Percentiles rank a stretch among this genome's conserved stretches.
Evolutionary conservation across 2,797 vertebrate species (phyloP).

Genomic region (Anomalospiza imberbis): DNA sequence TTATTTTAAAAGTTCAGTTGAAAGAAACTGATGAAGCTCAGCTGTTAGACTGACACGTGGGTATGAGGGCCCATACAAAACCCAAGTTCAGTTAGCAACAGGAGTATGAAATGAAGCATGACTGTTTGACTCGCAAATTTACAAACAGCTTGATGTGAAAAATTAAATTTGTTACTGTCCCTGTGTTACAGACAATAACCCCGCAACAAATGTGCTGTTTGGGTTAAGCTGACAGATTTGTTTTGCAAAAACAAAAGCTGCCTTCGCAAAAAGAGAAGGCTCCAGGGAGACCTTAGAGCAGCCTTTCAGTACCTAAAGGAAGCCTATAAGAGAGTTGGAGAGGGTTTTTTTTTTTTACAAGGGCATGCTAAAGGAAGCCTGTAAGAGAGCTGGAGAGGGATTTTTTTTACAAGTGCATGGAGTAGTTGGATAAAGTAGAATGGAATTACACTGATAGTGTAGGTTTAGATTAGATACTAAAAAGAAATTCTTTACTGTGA

Average conservation of each 20-base stretch:
- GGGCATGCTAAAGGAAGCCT: not conserved
- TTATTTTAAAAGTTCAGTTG: not conserved
- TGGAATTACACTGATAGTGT: not conserved
- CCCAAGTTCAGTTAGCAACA: not conserved
- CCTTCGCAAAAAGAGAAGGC: not conserved
- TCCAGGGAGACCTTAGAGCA: not conserved
- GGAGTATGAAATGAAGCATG: not conserved
- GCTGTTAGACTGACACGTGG: not conserved
- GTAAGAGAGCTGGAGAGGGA: not conserved
- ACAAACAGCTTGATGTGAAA: not conserved
- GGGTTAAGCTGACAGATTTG: not conserved
- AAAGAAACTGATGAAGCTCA: not conserved
- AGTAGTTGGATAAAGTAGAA: not conserved
- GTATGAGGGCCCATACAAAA: not conserved
- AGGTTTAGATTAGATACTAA: not conserved
- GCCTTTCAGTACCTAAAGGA: not conserved
- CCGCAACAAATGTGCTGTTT: not conserved
- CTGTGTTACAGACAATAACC: not conserved
- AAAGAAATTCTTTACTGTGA: not conserved
- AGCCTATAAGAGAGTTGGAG: not conserved
- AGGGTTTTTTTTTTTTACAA: not conserved
- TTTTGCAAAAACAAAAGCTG: not conserved
- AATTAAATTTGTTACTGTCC: not conserved
- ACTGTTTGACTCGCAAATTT: not conserved
- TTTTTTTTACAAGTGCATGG: not conserved